A percentile compares a stretch with the other conserved stretches of the same genome.
Evolutionary conservation across 2,888 invertebrate species (phyloP).

Genomic region (Timandra comae): DNA sequence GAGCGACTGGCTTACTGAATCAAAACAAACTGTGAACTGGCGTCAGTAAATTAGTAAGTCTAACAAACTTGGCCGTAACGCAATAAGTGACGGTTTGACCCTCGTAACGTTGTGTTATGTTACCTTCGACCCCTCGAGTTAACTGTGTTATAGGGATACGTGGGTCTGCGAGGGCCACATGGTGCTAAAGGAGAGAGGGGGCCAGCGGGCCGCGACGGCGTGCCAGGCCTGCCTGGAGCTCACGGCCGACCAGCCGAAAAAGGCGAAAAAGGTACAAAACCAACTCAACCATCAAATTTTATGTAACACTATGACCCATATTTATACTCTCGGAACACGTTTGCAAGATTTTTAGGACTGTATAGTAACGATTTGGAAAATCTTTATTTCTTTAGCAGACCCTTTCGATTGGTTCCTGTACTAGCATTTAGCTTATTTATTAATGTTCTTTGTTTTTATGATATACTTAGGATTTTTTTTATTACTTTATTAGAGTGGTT

Average conservation of each 20-base stretch:
- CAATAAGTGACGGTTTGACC: constrained; percentile 64
- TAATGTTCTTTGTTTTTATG: constrained; percentile 54
- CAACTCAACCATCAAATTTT: constrained; percentile 73
- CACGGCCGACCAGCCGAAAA: constrained; percentile 81
- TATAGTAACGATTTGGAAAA: constrained; percentile 68
- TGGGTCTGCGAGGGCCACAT: constrained; percentile 74
- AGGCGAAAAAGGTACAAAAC: constrained; percentile 82
- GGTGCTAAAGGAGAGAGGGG: constrained; percentile 82
- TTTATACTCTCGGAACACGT: constrained; percentile 62
- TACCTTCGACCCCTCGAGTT: constrained; percentile 54
- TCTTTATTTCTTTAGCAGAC: constrained; percentile 59
- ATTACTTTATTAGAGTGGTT: constrained; percentile 34
- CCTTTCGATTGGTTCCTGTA: constrained; percentile 44
- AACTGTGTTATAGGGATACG: constrained; percentile 61
- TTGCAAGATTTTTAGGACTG: constrained; percentile 65
- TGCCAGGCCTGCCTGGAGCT: constrained; percentile 77
- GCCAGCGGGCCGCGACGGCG: constrained; percentile 81
- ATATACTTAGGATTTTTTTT: constrained; percentile 41
- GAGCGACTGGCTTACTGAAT: constrained; percentile 29
- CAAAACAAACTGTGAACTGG: constrained; percentile 40
- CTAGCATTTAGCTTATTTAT: constrained; percentile 52
- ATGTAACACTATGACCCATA: constrained; percentile 69
- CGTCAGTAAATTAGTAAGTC: constrained; percentile 45
- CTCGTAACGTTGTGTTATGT: constrained; percentile 53
- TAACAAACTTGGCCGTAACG: constrained; percentile 59